Conservation (phyloP, 2,797 vertebrate species). For the Dallia pectoralis region DNA sequence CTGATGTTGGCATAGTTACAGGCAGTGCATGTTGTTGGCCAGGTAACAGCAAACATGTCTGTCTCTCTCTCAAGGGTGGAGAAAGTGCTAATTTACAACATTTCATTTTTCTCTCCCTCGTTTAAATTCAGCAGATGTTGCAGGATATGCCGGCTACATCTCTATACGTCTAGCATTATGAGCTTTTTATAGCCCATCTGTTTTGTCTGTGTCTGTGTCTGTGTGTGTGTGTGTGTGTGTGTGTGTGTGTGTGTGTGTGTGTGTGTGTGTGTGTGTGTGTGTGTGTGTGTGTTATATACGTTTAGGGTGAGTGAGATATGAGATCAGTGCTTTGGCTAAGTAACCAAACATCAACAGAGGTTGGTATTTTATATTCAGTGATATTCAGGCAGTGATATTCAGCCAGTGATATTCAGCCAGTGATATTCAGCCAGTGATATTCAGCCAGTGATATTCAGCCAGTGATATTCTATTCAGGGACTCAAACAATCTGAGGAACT, state of each 20-base stretch:
- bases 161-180: slow-evolving; percentile 7
- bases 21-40: slow-evolving; percentile 1
- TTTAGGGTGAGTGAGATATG: slow-evolving; percentile 5
- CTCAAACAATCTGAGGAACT: background rate
- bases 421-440: slow-evolving; percentile 1
- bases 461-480: background rate
- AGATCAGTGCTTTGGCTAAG: slow-evolving; percentile 2
- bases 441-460: slow-evolving; percentile 4
- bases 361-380: background rate
- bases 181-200: slow-evolving; percentile 17
- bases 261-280: slow-evolving; percentile 9
- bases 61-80: slow-evolving; percentile 20
- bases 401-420: background rate
- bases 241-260: slow-evolving; percentile 13
- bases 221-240: slow-evolving; percentile 8
- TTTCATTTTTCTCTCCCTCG: slow-evolving; percentile 11
- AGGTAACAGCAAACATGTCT: slow-evolving; percentile 18
- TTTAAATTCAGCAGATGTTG: slow-evolving; percentile 28
- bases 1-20: slow-evolving; percentile 8
- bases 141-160: slow-evolving; percentile 9
- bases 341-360: background rate
- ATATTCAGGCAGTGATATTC: slow-evolving; percentile 6
- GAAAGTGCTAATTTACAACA: slow-evolving; percentile 17
- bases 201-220: slow-evolving; percentile 8
- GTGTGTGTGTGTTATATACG: background rate